Conservation (phyloP, 2,888 invertebrate genomes). For the Auanema freiburgensis region DNA sequence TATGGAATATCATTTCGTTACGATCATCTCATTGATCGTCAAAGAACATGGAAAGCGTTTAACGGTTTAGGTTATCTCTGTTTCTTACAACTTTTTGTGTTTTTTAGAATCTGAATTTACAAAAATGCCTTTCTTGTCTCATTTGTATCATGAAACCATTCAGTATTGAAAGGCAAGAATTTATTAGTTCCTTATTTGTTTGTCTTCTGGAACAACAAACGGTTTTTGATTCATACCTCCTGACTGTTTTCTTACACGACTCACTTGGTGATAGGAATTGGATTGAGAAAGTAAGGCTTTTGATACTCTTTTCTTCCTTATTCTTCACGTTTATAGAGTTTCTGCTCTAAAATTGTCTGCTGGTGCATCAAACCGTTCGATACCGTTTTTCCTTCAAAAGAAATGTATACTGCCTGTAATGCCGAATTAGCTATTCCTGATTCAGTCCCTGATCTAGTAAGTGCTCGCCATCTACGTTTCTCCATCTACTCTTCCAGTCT, state of each 20-base stretch:
- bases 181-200: constrained; percentile 11
- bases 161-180: constrained; percentile 15
- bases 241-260: constrained; percentile 14
- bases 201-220: constrained; percentile 15
- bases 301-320: neutral
- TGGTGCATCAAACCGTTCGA: neutral
- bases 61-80: neutral
- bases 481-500: neutral
- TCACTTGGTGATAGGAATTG: constrained; percentile 17
- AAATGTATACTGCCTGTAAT: constrained; percentile 4
- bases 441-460: neutral
- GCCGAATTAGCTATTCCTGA: constrained; percentile 1
- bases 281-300: constrained; percentile 13
- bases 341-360: constrained; percentile 6
- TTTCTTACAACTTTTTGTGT: neutral
- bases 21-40: constrained; percentile 7
- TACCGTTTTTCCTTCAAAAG: neutral
- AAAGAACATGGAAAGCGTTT: constrained; percentile 22
- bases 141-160: constrained; percentile 17
- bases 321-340: constrained; percentile 9
- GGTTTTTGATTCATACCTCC: constrained; percentile 13
- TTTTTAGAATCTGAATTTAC: constrained; percentile 17
- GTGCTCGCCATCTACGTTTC: neutral
- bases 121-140: constrained; percentile 16
- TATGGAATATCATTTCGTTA: constrained; percentile 17